Percentiles rank a stretch among this genome's conserved stretches.
These are phyloP conservation scores for Pogonophryne albipinna DNA, from an alignment of 2,797 vertebrate genomes.

Conservation along the genomic window DNA sequence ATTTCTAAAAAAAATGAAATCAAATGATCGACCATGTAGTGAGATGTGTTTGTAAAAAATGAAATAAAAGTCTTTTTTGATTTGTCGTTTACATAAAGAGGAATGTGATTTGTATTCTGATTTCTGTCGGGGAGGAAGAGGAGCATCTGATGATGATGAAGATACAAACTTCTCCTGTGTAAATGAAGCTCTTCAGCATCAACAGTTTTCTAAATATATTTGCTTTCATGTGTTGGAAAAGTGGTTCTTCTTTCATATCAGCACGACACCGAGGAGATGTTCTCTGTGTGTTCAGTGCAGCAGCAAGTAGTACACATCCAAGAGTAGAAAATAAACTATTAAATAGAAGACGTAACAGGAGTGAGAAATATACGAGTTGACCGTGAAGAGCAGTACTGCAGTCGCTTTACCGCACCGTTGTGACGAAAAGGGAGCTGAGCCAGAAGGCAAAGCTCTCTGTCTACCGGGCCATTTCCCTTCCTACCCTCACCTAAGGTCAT, in stretches of 20 bases:
- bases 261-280: not conserved
- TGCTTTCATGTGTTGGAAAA: constrained; percentile 95
- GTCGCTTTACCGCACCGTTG: no score
- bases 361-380: no score
- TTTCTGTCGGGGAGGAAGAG: constrained; percentile 85
- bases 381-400: no score
- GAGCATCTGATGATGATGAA: constrained; percentile 80
- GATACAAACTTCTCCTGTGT: constrained; percentile 86
- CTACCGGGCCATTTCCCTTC: no score
- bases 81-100: constrained; percentile 84
- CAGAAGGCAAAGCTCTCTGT: no score
- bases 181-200: constrained; percentile 92
- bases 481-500: no score
- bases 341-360: no score
- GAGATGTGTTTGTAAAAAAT: constrained; percentile 94
- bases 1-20: constrained; percentile 85
- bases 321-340: no score
- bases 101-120: constrained; percentile 90
- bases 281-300: no score
- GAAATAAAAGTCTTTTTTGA: constrained; percentile 79
- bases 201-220: constrained; percentile 94
- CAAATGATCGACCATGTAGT: constrained; percentile 91
- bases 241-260: constrained; percentile 40
- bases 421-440: no score
- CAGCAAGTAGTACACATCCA: no score